These are phyloP conservation scores for Acholoe squamosa DNA, from an alignment of 2,888 invertebrate species.

Conservation along the genomic window DNA sequence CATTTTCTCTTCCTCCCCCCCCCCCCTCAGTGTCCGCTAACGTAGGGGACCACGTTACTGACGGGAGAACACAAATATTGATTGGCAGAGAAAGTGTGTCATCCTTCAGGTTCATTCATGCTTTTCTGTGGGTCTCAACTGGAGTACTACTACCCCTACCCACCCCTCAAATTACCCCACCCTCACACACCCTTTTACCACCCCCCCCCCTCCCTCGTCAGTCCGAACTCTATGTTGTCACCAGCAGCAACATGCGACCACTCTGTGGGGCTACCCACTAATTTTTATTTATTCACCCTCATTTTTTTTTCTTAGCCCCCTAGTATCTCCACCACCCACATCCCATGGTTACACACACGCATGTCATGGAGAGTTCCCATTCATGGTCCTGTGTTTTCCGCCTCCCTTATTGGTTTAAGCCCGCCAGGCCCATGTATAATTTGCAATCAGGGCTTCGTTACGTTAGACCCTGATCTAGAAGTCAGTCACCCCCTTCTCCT, in stretches of 20 bases:
- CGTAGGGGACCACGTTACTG: constrained; percentile 1
- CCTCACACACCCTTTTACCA: constrained; percentile 1
- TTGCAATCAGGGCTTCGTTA: constrained; percentile 58
- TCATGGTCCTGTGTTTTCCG: constrained; percentile 44
- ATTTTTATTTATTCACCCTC: constrained; percentile 44
- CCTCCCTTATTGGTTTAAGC: constrained; percentile 49
- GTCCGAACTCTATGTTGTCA: constrained; percentile 12
- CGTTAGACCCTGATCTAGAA: constrained; percentile 32
- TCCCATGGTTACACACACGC: neutral
- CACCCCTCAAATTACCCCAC: neutral
- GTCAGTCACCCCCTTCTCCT: neutral
- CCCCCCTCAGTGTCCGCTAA: neutral
- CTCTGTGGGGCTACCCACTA: neutral
- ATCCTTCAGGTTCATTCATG: constrained; percentile 51
- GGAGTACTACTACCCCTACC: constrained; percentile 7
- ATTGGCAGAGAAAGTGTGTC: constrained; percentile 49
- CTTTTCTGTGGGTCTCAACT: neutral
- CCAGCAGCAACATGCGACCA: constrained; percentile 43
- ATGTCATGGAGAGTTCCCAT: neutral
- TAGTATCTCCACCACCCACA: neutral
- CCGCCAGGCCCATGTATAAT: constrained; percentile 45
- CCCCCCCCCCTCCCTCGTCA: neutral
- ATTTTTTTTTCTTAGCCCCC: constrained; percentile 19
- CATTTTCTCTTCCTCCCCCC: neutral
- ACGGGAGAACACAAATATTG: constrained; percentile 45